A percentile compares a stretch with the other conserved stretches of the same genome.
These are phyloP conservation scores for Muricea muricata DNA, from an alignment of 92 coral and sea anemone species.

Conservation along the genomic window DNA sequence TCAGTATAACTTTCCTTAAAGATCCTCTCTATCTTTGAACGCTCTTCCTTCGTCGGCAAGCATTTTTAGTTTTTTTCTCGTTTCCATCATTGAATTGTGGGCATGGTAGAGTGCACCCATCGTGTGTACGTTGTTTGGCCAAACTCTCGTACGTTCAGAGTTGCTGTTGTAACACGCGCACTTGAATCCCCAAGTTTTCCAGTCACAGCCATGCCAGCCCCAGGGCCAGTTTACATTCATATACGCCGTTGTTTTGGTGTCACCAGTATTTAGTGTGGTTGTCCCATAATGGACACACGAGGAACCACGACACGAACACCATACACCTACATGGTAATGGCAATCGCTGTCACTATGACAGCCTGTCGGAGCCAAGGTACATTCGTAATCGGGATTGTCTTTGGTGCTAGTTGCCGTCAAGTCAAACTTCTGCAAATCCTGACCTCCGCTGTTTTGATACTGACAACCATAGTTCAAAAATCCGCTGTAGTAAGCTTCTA, in stretches of 20 bases:
- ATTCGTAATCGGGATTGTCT: conserved; percentile 21
- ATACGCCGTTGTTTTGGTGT: background rate
- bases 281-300: conserved; percentile 2
- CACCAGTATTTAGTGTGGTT: background rate
- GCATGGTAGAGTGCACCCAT: background rate
- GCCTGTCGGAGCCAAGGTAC: conserved; percentile 17
- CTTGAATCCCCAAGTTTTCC: conserved; percentile 27
- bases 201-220: conserved; percentile 49
- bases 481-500: conserved; percentile 39
- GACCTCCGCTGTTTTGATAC: background rate
- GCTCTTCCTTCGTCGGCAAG: too few species aligned
- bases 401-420: background rate
- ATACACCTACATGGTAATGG: conserved; percentile 11
- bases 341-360: conserved; percentile 18
- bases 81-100: background rate
- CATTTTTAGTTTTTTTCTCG: too few species aligned
- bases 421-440: conserved; percentile 23
- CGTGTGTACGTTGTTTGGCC: background rate
- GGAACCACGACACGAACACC: conserved; percentile 24
- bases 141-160: background rate
- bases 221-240: background rate
- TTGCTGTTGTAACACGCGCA: conserved; percentile 34
- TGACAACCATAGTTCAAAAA: conserved; percentile 40
- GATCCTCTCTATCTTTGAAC: too few species aligned
- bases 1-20: too few species aligned